Base-by-base conservation (phyloP, 1,140 invertebrate genomes). In the Drosophila rufa region DNA sequence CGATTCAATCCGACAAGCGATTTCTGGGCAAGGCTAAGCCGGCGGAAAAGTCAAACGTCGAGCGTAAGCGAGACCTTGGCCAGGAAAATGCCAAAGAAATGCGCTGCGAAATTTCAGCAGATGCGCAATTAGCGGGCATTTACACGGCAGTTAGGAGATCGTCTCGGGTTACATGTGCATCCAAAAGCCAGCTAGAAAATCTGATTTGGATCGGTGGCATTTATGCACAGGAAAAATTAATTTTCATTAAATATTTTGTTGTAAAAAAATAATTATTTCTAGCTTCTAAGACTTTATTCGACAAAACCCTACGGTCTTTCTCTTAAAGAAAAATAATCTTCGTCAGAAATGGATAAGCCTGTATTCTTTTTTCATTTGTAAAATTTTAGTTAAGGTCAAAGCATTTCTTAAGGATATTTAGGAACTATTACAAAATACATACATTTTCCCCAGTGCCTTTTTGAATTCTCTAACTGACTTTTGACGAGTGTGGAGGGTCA, bases 121-220 rank as follows among this genome's bases (percentile, higher is more conserved):
- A 91, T 91, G 89, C 75, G 89, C 89, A 91, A 90, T 91, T 91
- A 89, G 71, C 57, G 68, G 47, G 66, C 67, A 84, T 74, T 74
- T 85, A 84, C 62, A 71, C 17, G 58, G 51, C 43, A 53, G 36
- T 55, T 48, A n/a, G 45, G 48, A 53, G 45, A 14, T 36, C 53
- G n/a, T 68, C 53, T 87, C 84, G 25, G 45, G 59, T 87, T 87
- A 75, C 84, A 62, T 45, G 36, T 66, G 36, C 68, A 73, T 45
- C 12, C 15, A 15, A 46, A 82, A 60, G 25, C 9, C 25, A 27
- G 9, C 43, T 43, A 25, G 45, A 9, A 25, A 59, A 48, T 43
- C 12, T 19, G 36, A 73, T 73, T 59, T 36, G 53, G 15, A 48
- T 42, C n/a, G 7, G 30, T 30, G 46, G 53, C 33, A 61, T 36